Evolutionary conservation across 2,888 invertebrate species (phyloP).

Genomic region (Watsonalla cultraria): DNA sequence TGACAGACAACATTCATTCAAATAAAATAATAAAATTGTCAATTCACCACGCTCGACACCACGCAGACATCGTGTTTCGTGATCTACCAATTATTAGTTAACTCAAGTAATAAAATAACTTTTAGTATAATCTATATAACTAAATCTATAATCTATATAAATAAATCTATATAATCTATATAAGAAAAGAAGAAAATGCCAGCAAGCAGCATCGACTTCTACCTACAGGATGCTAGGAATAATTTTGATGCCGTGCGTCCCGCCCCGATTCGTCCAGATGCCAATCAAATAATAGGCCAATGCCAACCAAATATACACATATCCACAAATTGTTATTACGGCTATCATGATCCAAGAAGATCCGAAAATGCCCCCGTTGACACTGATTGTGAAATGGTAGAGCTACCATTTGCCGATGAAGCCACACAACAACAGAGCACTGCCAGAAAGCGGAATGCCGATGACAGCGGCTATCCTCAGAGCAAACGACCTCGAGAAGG

Average conservation of each 20-base stretch:
- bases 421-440: constrained; percentile 32
- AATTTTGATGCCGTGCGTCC: constrained; percentile 70
- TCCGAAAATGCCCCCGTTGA: constrained; percentile 33
- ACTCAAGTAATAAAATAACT: background rate
- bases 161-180: too few relatives aligned
- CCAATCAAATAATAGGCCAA: constrained; percentile 57
- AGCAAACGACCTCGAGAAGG: constrained; percentile 68
- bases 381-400: constrained; percentile 67
- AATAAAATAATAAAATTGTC: too few relatives aligned
- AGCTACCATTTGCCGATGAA: constrained; percentile 31
- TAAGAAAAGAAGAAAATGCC: constrained; percentile 49
- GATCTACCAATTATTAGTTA: too few relatives aligned
- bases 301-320: constrained; percentile 63
- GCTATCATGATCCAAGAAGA: constrained; percentile 60
- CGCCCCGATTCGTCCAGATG: constrained; percentile 58
- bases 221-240: constrained; percentile 65
- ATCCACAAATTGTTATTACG: constrained; percentile 75
- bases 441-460: constrained; percentile 63
- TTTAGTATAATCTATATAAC: background rate
- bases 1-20: too few relatives aligned
- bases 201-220: constrained; percentile 60
- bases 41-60: too few relatives aligned
- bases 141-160: background rate
- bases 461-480: constrained; percentile 50
- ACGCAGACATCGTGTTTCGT: too few relatives aligned